Base-by-base conservation (phyloP, 1,140 invertebrate species). In the Panagrolaimus sp. region DNA sequence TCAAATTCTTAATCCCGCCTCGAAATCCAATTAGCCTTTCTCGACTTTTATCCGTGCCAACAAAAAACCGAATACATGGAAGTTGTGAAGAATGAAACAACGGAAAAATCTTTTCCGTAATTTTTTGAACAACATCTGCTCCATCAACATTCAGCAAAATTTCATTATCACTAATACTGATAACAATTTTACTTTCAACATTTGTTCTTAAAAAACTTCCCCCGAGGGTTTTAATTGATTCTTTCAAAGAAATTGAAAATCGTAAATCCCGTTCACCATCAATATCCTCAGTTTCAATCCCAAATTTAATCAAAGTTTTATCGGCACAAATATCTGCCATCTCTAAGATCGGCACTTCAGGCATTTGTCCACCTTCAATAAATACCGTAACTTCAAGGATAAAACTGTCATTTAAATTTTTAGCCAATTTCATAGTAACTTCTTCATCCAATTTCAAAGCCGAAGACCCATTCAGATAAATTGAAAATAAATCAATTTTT, bases 301-400 rank as follows among this genome's bases (percentile, higher is more conserved):
- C 7, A 45, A 67, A 28, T 58, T 48, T n/a, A 21, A 67, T 32
- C 17, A 28, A n/a, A 5, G 65, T 28, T 63, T 14, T 28, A 21
- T 9, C 28, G 2, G 52, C 3, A 43, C 65, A 44, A 45, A 67
- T 21, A 47, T 67, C 52, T 15, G 7, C 43, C 24, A 67, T 9
- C 46, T 28, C 65, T 2, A 67, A 12, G 1, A 67, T 32, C 12
- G 65, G 63, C 12, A 28, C 28, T 17, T 38, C 45, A 0, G 65
- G 17, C 52, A 58, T 9, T 67, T 67, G 65, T 8, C 65, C 65
- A 15, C 65, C 65, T 67, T 67, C 65, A 1, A 17, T 32, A 2
- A 47, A 10, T 38, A 67, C 24, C 15, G 46, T 15, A 3, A 67
- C 24, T 67, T 67, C 46, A 21, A 67, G 21, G 58, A 0, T 17